Evolutionary conservation across 2,888 invertebrate species (phyloP).

Genomic region (Erebia palarica): DNA sequence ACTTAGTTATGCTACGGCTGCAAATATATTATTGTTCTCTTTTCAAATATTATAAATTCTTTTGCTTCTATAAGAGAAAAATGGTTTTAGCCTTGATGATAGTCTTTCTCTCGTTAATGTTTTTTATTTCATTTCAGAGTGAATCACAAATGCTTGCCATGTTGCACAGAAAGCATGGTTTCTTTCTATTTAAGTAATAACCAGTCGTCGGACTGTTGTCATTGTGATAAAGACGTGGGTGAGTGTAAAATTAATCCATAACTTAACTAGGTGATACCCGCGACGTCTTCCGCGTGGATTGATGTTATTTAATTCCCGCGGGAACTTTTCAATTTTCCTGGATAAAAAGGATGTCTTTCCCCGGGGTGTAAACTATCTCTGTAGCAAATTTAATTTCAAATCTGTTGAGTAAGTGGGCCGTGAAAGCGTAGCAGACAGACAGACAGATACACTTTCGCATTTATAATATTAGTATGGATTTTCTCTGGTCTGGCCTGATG

Average conservation of each 20-base stretch:
- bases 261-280: background rate
- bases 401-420: too few species aligned
- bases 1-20: background rate
- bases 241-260: conserved; percentile 42
- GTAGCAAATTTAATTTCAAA: too few species aligned
- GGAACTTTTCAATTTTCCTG: too few species aligned
- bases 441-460: too few species aligned
- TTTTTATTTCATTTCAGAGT: conserved; percentile 67
- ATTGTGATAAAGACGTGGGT: conserved; percentile 88
- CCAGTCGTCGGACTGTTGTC: conserved; percentile 82
- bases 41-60: conserved; percentile 36
- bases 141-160: conserved; percentile 89
- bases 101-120: conserved; percentile 17
- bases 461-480: too few species aligned
- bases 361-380: too few species aligned
- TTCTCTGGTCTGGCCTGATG: too few species aligned
- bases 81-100: conserved; percentile 29
- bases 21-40: conserved; percentile 34
- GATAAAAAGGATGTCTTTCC: too few species aligned
- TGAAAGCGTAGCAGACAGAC: too few species aligned
- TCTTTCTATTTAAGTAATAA: conserved; percentile 60
- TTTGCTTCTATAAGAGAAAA: conserved; percentile 30
- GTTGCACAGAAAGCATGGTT: conserved; percentile 83
- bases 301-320: too few species aligned
- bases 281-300: too few species aligned